phyloP scores from a whole-genome alignment of 2,113 vertebrate species.

The Chrysochloris asiatica region DNA sequence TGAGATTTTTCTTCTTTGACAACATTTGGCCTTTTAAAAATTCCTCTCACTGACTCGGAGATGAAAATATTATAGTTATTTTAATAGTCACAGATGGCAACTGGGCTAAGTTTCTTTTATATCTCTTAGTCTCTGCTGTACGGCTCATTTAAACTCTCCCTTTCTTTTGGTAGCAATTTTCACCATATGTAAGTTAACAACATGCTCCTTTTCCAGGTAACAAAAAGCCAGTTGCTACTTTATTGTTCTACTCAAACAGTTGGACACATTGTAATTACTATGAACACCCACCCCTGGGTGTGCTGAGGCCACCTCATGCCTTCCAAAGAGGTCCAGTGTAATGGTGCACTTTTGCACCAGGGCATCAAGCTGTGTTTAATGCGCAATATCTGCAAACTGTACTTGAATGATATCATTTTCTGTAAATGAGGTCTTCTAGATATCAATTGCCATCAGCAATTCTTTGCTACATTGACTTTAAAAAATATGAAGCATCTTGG shows the following conservation, averaged over 20 bases:
- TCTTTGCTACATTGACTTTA: slow-evolving; percentile 83
- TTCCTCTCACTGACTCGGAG: not conserved
- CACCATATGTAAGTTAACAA: slow-evolving; percentile 82
- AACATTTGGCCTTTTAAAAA: slow-evolving; percentile 27
- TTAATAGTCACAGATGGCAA: slow-evolving; percentile 54
- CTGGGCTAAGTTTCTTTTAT: slow-evolving; percentile 41
- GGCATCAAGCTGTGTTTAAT: slow-evolving; percentile 87
- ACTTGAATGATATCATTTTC: slow-evolving; percentile 86
- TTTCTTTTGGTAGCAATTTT: slow-evolving; percentile 78
- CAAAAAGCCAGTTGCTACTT: slow-evolving; percentile 70
- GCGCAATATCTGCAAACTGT: slow-evolving; percentile 83
- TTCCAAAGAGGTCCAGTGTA: slow-evolving; percentile 76
- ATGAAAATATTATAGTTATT: slow-evolving; percentile 68
- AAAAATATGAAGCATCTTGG: slow-evolving; percentile 78
- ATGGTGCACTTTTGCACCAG: slow-evolving; percentile 79
- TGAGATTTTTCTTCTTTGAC: not conserved
- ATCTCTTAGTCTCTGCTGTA: slow-evolving; percentile 1
- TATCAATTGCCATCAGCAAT: slow-evolving; percentile 84
- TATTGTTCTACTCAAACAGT: slow-evolving; percentile 80
- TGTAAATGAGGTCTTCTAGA: slow-evolving; percentile 84
- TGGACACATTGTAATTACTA: slow-evolving; percentile 82
- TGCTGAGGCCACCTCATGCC: slow-evolving; percentile 75
- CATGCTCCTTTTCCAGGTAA: slow-evolving; percentile 69
- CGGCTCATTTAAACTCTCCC: slow-evolving; percentile 57
- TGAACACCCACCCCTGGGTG: slow-evolving; percentile 66